Evolutionary conservation across 2,888 invertebrate species (phyloP).

Genomic region (Eilema depressum): DNA sequence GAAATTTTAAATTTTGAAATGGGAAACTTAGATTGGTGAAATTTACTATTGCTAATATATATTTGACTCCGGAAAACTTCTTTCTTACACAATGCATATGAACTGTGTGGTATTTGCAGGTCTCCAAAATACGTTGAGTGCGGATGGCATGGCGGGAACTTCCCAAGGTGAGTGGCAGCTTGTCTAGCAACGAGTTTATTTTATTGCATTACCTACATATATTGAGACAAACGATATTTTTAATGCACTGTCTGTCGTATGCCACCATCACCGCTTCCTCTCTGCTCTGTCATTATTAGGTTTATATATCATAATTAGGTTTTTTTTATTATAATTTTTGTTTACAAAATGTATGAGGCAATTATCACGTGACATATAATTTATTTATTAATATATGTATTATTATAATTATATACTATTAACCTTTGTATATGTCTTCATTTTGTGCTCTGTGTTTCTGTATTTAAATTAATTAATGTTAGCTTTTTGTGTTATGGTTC

Average conservation of each 20-base stretch:
- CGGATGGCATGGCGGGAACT: constrained; percentile 93
- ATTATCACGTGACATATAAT: constrained; percentile 84
- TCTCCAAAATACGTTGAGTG: constrained; percentile 87
- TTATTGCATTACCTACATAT: constrained; percentile 86
- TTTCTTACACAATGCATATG: constrained; percentile 41
- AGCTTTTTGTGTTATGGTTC: constrained; percentile 86
- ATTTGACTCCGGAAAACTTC: background rate
- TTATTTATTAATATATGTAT: constrained; percentile 73
- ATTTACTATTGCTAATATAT: background rate
- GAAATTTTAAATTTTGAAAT: constrained; percentile 5
- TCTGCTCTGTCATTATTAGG: constrained; percentile 88
- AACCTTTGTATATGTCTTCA: constrained; percentile 84
- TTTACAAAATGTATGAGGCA: constrained; percentile 83
- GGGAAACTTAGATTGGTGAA: background rate
- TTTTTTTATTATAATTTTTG: constrained; percentile 69
- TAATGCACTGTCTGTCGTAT: constrained; percentile 88
- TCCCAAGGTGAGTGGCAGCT: constrained; percentile 93
- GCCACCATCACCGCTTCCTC: constrained; percentile 88
- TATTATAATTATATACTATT: constrained; percentile 75
- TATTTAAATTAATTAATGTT: constrained; percentile 82
- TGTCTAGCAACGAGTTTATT: constrained; percentile 84
- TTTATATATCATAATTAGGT: constrained; percentile 85
- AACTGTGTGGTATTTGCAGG: constrained; percentile 81
- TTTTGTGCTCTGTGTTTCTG: constrained; percentile 85
- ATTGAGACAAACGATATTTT: constrained; percentile 86